Conservation (phyloP, 2,888 invertebrate species). For the Arrhopalites spinosus region DNA sequence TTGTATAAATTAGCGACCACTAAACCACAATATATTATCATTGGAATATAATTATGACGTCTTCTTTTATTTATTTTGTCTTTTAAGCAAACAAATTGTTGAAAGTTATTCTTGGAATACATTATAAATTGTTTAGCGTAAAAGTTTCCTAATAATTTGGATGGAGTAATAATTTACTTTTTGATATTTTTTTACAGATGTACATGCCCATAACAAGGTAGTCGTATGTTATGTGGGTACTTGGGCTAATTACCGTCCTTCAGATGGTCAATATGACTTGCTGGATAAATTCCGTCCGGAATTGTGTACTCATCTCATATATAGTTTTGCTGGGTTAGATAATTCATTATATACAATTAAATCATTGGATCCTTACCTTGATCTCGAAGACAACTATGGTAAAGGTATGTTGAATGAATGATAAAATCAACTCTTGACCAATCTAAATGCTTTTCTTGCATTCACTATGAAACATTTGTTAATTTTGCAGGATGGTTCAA, state of each 20-base stretch:
- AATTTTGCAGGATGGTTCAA: slow-evolving; percentile 64
- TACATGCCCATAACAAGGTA: slow-evolving; percentile 60
- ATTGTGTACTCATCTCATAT: slow-evolving; percentile 79
- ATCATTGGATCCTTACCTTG: slow-evolving; percentile 77
- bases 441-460: slow-evolving; percentile 81
- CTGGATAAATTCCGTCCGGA: slow-evolving; percentile 71
- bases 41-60: neutral
- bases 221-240: slow-evolving; percentile 76
- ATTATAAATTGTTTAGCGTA: too few species aligned
- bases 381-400: slow-evolving; percentile 75
- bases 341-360: slow-evolving; percentile 69
- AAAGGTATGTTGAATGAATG: slow-evolving; percentile 67
- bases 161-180: too few species aligned
- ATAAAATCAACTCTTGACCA: too few species aligned
- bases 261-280: slow-evolving; percentile 69
- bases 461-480: slow-evolving; percentile 69
- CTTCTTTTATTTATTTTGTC: neutral
- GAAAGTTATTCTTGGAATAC: too few species aligned
- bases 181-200: slow-evolving; percentile 33
- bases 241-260: slow-evolving; percentile 77
- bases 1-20: too few species aligned
- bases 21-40: neutral
- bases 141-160: too few species aligned
- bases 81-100: neutral
- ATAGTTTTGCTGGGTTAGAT: slow-evolving; percentile 80